Evolutionary conservation across 1,140 invertebrate genomes (phyloP).

Genomic region (Dermatophagoides farinae): DNA sequence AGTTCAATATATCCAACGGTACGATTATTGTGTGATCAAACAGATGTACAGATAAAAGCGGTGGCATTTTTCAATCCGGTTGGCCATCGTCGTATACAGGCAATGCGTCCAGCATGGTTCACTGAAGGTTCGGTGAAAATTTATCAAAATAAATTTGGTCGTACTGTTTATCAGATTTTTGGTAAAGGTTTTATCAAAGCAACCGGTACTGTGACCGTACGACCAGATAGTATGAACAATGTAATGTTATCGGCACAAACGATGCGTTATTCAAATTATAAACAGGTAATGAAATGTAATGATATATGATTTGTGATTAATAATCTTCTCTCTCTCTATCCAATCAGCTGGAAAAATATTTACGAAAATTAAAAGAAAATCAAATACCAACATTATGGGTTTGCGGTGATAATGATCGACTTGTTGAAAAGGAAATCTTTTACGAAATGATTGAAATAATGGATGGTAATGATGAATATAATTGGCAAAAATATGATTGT

Average conservation of each 20-base stretch:
- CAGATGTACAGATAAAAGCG: constrained; percentile 4
- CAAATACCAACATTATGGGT: constrained; percentile 14
- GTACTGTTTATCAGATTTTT: constrained; percentile 7
- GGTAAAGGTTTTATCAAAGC: constrained; percentile 7
- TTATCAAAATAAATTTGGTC: constrained; percentile 11
- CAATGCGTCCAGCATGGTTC: constrained; percentile 16
- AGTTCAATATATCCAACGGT: constrained; percentile 15
- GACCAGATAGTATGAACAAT: constrained; percentile 14
- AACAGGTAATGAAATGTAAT: constrained; percentile 7
- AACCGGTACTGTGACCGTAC: constrained; percentile 9
- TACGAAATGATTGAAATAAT: constrained; percentile 17
- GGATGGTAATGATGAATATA: constrained; percentile 3
- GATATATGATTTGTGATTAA: not conserved
- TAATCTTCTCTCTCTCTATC: not conserved
- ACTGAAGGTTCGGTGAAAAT: constrained; percentile 7
- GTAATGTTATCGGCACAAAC: constrained; percentile 18
- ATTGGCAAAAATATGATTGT: constrained; percentile 15
- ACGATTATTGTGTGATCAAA: constrained; percentile 1
- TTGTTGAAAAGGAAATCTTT: constrained; percentile 13
- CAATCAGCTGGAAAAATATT: constrained; percentile 11
- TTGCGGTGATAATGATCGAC: constrained; percentile 17
- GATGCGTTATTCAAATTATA: constrained; percentile 13
- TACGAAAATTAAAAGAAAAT: constrained; percentile 1
- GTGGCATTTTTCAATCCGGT: constrained; percentile 16
- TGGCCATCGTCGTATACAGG: constrained; percentile 5